Evolutionary conservation across 2,888 invertebrate genomes (phyloP).

Genomic region (Drosophila flavopinicola): DNA sequence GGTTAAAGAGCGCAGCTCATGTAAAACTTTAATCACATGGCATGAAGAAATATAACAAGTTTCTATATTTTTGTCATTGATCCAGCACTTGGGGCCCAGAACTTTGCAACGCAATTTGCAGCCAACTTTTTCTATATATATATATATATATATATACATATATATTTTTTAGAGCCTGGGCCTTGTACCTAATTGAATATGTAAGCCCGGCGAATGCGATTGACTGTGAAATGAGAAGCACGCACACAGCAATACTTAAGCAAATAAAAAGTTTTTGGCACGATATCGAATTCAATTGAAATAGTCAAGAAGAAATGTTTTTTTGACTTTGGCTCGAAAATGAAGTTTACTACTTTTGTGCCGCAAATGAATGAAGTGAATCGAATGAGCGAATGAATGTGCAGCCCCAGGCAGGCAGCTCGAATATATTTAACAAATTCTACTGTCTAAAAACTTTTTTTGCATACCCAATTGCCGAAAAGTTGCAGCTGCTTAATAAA

Average conservation of each 20-base stretch:
- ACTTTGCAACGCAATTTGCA: slow-evolving; percentile 47
- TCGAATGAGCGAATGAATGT: slow-evolving; percentile 27
- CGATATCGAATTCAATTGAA: slow-evolving; percentile 39
- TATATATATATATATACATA: no score
- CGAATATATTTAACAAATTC: slow-evolving; percentile 34
- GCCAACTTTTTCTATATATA: no score
- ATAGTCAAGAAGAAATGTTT: slow-evolving; percentile 14
- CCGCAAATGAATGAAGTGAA: slow-evolving; percentile 52
- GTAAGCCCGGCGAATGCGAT: slow-evolving; percentile 62
- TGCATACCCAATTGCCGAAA: slow-evolving; percentile 50
- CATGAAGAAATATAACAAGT: slow-evolving; percentile 62
- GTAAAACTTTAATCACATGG: slow-evolving; percentile 76
- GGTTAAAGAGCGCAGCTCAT: slow-evolving; percentile 1
- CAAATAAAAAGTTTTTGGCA: slow-evolving; percentile 23
- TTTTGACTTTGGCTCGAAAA: slow-evolving; percentile 31
- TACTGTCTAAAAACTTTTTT: slow-evolving; percentile 57
- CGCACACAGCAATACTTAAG: slow-evolving; percentile 4
- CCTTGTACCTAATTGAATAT: slow-evolving; percentile 73
- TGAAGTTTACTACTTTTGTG: slow-evolving; percentile 62
- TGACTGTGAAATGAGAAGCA: slow-evolving; percentile 72
- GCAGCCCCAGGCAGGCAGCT: slow-evolving; percentile 7
- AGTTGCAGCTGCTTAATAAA: slow-evolving; percentile 64
- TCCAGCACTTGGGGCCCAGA: slow-evolving; percentile 51
- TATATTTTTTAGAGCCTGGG: slow-evolving; percentile 9
- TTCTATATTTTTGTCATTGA: slow-evolving; percentile 63